Conservation (phyloP, 2,113 vertebrate species). For the Eulemur macaco region DNA sequence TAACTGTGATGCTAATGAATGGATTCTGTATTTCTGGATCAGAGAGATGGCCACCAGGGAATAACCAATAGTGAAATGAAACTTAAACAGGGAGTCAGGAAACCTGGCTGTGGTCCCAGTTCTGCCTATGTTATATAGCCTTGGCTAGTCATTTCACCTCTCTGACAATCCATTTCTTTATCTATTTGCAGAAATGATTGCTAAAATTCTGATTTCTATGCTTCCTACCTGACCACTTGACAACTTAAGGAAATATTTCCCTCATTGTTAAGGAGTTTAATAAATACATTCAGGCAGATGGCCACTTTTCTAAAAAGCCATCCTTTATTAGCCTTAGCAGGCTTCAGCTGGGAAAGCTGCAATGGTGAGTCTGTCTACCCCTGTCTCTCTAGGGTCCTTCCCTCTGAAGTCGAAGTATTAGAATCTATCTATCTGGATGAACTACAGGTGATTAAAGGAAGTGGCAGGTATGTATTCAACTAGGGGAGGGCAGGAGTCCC, state of each 20-base stretch:
- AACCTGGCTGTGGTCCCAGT: not conserved
- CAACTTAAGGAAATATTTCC: not conserved
- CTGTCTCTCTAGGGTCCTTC: slow-evolving; percentile 84
- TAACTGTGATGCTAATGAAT: not conserved
- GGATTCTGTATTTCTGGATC: not conserved
- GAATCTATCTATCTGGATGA: slow-evolving; percentile 97
- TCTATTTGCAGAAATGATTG: not conserved
- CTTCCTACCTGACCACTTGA: not conserved
- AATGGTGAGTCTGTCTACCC: slow-evolving; percentile 33
- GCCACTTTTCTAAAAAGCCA: not conserved
- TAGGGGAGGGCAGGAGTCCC: not conserved
- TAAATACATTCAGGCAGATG: not conserved
- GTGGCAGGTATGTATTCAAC: slow-evolving; percentile 84
- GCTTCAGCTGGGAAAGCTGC: not conserved
- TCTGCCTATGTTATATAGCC: not conserved
- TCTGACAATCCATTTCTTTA: slow-evolving; percentile 9
- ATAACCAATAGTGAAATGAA: not conserved
- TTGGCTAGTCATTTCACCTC: not conserved
- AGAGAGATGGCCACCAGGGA: not conserved
- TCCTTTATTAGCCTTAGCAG: not conserved
- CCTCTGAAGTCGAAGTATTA: slow-evolving; percentile 93
- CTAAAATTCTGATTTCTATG: slow-evolving; percentile 1
- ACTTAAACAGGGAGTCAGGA: not conserved
- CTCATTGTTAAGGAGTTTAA: not conserved
- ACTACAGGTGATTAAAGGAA: slow-evolving; percentile 85